A percentile compares a stretch with the other conserved stretches of the same genome.
Conservation (phyloP, 2,888 invertebrate species). For the Saturnia japonica region DNA sequence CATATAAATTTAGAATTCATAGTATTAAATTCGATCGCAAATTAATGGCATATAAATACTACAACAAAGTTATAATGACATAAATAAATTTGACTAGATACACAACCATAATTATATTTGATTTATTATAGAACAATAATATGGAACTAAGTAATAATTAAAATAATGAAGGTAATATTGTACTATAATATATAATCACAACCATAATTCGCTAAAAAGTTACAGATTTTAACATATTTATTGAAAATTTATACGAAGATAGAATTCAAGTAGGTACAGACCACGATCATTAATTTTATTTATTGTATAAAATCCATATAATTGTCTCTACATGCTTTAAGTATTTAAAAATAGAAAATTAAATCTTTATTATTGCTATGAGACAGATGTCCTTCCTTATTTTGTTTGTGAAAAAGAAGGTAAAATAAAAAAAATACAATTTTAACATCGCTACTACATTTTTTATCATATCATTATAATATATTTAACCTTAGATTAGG, state of each 20-base stretch:
- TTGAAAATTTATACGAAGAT: not conserved
- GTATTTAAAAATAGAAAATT: not conserved
- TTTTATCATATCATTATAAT: not conserved
- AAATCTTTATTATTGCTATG: not conserved
- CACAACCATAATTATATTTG: not conserved
- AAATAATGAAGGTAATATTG: not conserved
- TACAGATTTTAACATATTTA: not conserved
- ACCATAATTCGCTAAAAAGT: not conserved
- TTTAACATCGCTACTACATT: not conserved
- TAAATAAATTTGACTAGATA: not conserved
- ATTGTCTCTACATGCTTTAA: not conserved
- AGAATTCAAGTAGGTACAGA: not conserved
- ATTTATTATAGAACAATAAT: not conserved
- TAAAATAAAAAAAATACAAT: not conserved
- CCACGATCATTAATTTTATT: not conserved
- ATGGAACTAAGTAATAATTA: not conserved
- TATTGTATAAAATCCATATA: not conserved
- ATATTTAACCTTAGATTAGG: not conserved
- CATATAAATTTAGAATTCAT: not conserved
- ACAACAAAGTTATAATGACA: not conserved
- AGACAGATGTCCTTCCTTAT: not conserved
- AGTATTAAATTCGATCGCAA: not conserved
- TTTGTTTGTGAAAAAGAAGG: not conserved
- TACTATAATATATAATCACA: not conserved
- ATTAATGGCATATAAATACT: not conserved